Conservation (phyloP, 2,888 invertebrate species). For the Thalpophila matura region DNA sequence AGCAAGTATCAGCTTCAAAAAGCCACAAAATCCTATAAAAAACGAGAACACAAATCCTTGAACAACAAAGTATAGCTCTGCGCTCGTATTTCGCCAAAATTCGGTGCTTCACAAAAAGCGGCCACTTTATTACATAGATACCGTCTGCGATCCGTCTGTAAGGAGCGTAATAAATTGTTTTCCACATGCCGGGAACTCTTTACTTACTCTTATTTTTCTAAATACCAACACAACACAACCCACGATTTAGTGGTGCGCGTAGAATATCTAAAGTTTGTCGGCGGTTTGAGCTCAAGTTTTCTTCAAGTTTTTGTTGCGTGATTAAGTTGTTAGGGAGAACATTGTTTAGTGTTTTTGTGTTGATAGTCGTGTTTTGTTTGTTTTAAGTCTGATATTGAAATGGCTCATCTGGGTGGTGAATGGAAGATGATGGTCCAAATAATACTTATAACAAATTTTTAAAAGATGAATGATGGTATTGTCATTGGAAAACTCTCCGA, state of each 20-base stretch:
- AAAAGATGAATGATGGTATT: too few species aligned
- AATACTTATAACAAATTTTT: too few species aligned
- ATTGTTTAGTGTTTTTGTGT: conserved; percentile 26
- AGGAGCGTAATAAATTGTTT: conserved; percentile 62
- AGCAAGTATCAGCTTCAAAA: neutral
- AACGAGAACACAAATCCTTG: conserved; percentile 22
- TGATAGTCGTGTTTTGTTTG: conserved; percentile 9
- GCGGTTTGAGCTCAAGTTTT: conserved; percentile 46
- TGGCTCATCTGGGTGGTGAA: too few species aligned
- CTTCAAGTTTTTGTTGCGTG: conserved; percentile 39
- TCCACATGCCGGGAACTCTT: conserved; percentile 39
- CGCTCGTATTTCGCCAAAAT: conserved; percentile 32
- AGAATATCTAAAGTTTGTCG: conserved; percentile 58
- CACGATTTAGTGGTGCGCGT: conserved; percentile 62
- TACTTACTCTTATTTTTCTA: conserved; percentile 61
- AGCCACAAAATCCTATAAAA: conserved; percentile 1
- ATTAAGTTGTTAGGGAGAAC: conserved; percentile 38
- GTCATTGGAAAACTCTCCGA: too few species aligned
- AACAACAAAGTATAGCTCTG: conserved; percentile 24
- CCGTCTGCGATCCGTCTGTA: conserved; percentile 50
- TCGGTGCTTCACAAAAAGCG: conserved; percentile 34
- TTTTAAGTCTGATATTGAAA: neutral
- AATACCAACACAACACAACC: conserved; percentile 53
- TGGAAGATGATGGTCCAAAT: too few species aligned
- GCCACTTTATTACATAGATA: conserved; percentile 52